These are phyloP conservation scores for Laterallus jamaicensis DNA, from an alignment of 2,113 vertebrate genomes.

Conservation along the genomic window DNA sequence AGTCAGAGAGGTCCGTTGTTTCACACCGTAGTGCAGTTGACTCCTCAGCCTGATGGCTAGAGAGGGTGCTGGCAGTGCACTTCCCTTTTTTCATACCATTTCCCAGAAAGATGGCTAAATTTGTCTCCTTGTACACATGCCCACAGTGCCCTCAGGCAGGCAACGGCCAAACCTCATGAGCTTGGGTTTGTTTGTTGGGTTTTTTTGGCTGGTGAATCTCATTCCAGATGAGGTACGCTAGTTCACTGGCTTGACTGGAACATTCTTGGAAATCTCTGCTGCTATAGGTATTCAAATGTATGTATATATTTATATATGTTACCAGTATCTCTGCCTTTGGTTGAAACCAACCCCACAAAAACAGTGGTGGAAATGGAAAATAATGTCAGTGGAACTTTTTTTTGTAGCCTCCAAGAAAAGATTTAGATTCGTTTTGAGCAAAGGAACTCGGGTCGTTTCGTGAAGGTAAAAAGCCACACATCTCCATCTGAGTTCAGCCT, in stretches of 20 bases:
- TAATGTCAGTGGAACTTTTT: conserved; percentile 8
- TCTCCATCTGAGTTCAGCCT: neutral
- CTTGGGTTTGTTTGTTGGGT: neutral
- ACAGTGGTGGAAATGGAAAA: conserved; percentile 40
- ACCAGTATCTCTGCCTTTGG: neutral
- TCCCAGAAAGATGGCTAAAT: conserved; percentile 19
- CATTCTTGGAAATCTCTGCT: neutral
- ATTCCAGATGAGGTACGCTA: neutral
- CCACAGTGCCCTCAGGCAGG: neutral
- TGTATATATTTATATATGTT: neutral
- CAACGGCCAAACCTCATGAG: neutral
- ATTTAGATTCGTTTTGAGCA: conserved; percentile 49
- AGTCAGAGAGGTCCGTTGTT: neutral
- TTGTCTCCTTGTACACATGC: neutral
- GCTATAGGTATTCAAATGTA: neutral
- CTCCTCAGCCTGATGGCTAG: neutral
- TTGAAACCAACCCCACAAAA: conserved; percentile 7
- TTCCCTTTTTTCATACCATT: conserved; percentile 2
- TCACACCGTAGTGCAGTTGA: neutral
- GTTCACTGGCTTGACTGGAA: neutral
- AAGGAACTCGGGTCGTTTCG: neutral
- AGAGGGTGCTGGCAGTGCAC: neutral
- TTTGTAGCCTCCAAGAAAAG: conserved; percentile 6
- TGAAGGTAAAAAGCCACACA: neutral
- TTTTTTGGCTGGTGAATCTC: neutral